These are phyloP conservation scores for Sus cebifrons DNA, from an alignment of 2,797 vertebrate genomes.

Conservation along the genomic window DNA sequence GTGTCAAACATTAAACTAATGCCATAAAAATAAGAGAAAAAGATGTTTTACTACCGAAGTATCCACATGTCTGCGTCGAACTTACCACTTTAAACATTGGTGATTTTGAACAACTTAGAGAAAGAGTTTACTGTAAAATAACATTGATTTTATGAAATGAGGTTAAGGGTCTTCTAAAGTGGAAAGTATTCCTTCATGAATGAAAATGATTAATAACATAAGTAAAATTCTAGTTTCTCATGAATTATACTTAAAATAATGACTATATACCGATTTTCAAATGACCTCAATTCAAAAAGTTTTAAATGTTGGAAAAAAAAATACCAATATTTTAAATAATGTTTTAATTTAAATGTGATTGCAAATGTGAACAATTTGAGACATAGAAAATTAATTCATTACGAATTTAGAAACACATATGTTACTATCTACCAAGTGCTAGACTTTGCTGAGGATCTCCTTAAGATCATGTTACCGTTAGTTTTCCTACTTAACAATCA, in stretches of 20 bases:
- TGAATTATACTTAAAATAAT: conserved; percentile 35
- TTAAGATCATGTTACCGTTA: not conserved
- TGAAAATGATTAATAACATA: not conserved
- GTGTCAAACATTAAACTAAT: conserved; percentile 40
- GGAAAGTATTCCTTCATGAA: not conserved
- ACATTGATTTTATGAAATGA: conserved; percentile 32
- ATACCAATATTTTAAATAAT: not conserved
- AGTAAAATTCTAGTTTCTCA: not conserved
- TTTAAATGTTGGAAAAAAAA: conserved; percentile 13
- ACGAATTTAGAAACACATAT: not conserved
- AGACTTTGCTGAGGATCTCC: not conserved
- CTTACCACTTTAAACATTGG: not conserved
- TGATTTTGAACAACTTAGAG: not conserved
- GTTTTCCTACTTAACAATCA: conserved; percentile 5
- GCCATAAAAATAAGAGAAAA: conserved; percentile 62
- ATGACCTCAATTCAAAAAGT: not conserved
- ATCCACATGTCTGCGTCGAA: conserved; percentile 22
- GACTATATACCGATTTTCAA: not conserved
- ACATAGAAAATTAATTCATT: not conserved
- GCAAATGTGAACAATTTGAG: not conserved
- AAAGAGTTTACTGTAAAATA: conserved; percentile 64
- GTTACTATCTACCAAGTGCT: not conserved
- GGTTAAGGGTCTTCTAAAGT: conserved; percentile 37
- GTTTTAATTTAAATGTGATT: conserved; percentile 19
- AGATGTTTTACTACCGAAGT: conserved; percentile 36